phyloP scores from a whole-genome alignment of 1,140 invertebrate species.

The Hyles euphorbiae region DNA sequence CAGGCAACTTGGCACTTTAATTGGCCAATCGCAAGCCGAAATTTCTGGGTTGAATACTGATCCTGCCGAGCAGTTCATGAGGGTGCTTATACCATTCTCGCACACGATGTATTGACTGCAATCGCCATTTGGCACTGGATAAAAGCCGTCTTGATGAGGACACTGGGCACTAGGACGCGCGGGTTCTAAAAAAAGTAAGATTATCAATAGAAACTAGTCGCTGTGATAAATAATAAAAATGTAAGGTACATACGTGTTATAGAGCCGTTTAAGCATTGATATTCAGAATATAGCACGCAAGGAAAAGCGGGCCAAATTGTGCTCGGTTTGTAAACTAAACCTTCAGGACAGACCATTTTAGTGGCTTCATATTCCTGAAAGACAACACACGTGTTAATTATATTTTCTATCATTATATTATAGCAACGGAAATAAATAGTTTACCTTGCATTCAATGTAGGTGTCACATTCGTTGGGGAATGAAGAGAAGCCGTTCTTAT shows the following conservation, averaged over 20 bases:
- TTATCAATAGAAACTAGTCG: too few species aligned
- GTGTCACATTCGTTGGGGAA: slow-evolving; percentile 36
- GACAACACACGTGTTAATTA: neutral
- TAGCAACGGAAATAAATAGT: too few species aligned
- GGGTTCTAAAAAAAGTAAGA: slow-evolving; percentile 29
- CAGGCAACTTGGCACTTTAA: slow-evolving; percentile 83
- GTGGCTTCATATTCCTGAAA: slow-evolving; percentile 33
- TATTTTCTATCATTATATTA: too few species aligned
- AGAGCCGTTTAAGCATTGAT: slow-evolving; percentile 23
- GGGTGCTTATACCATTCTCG: slow-evolving; percentile 78
- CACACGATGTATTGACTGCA: slow-evolving; percentile 91
- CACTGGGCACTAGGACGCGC: slow-evolving; percentile 82
- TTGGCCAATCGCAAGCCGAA: slow-evolving; percentile 89
- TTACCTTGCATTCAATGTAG: slow-evolving; percentile 50
- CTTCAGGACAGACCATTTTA: slow-evolving; percentile 36
- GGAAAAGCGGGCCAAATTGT: slow-evolving; percentile 36
- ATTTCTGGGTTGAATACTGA: slow-evolving; percentile 85
- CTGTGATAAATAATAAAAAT: too few species aligned
- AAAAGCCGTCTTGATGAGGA: slow-evolving; percentile 88
- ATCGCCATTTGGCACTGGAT: slow-evolving; percentile 79
- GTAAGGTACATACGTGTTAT: slow-evolving; percentile 23
- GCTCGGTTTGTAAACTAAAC: slow-evolving; percentile 39
- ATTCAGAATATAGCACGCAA: slow-evolving; percentile 37
- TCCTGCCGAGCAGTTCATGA: slow-evolving; percentile 84
- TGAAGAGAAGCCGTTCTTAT: slow-evolving; percentile 30